Evolutionary conservation across 2,888 invertebrate genomes (phyloP), one percentile per base, ranked within the genome.

Genomic region (Aphidius colemani): DNA sequence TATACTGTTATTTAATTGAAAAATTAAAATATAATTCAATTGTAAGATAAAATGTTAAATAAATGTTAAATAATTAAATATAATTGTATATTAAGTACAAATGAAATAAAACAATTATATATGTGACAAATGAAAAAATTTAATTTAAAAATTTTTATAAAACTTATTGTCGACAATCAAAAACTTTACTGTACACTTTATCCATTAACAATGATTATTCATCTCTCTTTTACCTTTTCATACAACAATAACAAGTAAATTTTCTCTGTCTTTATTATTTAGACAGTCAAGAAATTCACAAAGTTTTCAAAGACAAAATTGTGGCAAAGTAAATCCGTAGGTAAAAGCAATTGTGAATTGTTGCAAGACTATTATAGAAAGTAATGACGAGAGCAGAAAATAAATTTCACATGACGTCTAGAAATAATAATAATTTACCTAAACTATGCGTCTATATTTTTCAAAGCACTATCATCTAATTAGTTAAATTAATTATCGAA

Each of bases 331-430:
- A 59, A 55, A 64, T 18, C 50, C 49, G 45, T 49, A 56, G 60
- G 56, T 50, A 53, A 44, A 56, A 59, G 55, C 60, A 60, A 60
- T 64, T 43, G 50, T 39, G 44, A 50, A 59, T 59, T n/a, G 53
- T 48, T 39, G 44, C 13, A 40, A 50, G 53, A 55, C 59, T 55
- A 63, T 59, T 63, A 59, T 48, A 60, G 51, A 48, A 48, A 48
- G 9, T 48, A 48, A 48, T 48, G 48, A 11, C 7, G n/a, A 10
- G 30, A 40, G 41, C 10, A 39, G 45, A 56, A 56, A 56, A 9
- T 46, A 30, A 7, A 39, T 18, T 46, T 46, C 40, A 18, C 18
- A 46, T 39, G 48, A 11, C n/a, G 39, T 39, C 40, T 45, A n/a
- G 30, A 56, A 30, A 56, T 43, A 43, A 18, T n/a, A 56, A 44